Evolutionary conservation across 1,140 invertebrate genomes (phyloP).

Genomic region (Achatina immaculata): DNA sequence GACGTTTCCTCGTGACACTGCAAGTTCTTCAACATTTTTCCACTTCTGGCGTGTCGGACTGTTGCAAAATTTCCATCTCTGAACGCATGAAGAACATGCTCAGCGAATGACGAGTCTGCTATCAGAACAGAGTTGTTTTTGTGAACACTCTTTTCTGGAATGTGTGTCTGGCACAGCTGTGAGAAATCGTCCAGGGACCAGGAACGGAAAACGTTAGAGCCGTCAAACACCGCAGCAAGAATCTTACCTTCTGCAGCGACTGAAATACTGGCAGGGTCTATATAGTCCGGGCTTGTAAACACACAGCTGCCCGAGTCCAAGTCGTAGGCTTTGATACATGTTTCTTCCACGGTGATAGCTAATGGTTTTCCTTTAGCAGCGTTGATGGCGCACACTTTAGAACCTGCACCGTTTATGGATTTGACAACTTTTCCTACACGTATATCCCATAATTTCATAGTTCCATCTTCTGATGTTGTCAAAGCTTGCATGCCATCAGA

Average conservation of each 20-base stretch:
- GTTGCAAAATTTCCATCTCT: conserved; percentile 55
- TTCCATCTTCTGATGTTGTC: conserved; percentile 64
- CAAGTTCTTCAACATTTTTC: conserved; percentile 58
- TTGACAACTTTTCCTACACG: conserved; percentile 62
- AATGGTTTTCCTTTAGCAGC: conserved; percentile 54
- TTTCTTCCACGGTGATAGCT: conserved; percentile 59
- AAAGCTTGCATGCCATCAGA: conserved; percentile 64
- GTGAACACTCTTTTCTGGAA: conserved; percentile 55
- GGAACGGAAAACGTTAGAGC: conserved; percentile 60
- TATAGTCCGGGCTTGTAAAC: conserved; percentile 51
- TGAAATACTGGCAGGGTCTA: conserved; percentile 61
- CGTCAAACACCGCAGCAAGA: conserved; percentile 64
- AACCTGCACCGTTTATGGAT: conserved; percentile 63
- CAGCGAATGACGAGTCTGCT: conserved; percentile 51
- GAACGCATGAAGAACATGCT: conserved; percentile 62
- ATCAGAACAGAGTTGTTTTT: conserved; percentile 61
- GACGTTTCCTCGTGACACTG: conserved; percentile 62
- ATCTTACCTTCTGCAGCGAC: conserved; percentile 59
- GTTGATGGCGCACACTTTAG: conserved; percentile 54
- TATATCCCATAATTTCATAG: conserved; percentile 68
- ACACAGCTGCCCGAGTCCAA: conserved; percentile 52
- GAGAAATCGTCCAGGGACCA: conserved; percentile 59
- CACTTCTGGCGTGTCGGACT: conserved; percentile 60
- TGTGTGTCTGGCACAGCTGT: conserved; percentile 50
- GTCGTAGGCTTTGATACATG: conserved; percentile 62